These are phyloP conservation scores for Acanthopleura granulata DNA, from an alignment of 2,888 invertebrate species.

Conservation along the genomic window DNA sequence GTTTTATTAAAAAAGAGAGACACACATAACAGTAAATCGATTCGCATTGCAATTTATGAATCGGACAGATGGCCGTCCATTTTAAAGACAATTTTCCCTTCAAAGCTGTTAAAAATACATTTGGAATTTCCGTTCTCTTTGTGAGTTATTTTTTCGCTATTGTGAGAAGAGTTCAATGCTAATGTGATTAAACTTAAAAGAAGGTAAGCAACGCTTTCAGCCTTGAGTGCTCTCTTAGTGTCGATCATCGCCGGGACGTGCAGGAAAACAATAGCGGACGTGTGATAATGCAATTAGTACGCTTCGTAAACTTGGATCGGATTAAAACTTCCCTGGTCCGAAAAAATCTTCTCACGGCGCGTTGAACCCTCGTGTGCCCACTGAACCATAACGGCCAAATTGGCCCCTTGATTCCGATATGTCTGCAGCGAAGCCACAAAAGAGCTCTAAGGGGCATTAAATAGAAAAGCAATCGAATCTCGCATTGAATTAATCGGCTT, in stretches of 20 bases:
- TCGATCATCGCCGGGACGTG: background rate
- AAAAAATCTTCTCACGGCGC: background rate
- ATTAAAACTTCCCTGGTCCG: background rate
- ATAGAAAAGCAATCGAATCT: conserved; percentile 6
- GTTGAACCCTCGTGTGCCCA: conserved; percentile 6
- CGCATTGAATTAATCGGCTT: conserved; percentile 3
- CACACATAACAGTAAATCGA: too few relatives aligned
- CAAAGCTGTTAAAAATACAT: too few relatives aligned
- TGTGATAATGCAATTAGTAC: background rate
- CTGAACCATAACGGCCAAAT: background rate
- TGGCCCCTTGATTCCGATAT: background rate
- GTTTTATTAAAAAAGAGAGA: too few relatives aligned
- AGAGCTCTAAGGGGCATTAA: background rate
- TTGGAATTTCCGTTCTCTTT: too few relatives aligned
- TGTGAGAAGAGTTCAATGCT: background rate
- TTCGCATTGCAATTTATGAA: too few relatives aligned
- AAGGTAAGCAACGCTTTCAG: background rate
- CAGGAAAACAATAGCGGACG: background rate
- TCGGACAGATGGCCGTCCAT: too few relatives aligned
- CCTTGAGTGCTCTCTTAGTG: conserved; percentile 1
- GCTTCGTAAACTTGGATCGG: background rate
- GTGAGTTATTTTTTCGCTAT: too few relatives aligned
- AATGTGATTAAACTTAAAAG: background rate
- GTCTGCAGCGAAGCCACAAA: background rate
- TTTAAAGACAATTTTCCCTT: too few relatives aligned